These are phyloP conservation scores for Antechinus stuartii DNA, from an alignment of 2,113 vertebrate species.

Conservation along the genomic window DNA sequence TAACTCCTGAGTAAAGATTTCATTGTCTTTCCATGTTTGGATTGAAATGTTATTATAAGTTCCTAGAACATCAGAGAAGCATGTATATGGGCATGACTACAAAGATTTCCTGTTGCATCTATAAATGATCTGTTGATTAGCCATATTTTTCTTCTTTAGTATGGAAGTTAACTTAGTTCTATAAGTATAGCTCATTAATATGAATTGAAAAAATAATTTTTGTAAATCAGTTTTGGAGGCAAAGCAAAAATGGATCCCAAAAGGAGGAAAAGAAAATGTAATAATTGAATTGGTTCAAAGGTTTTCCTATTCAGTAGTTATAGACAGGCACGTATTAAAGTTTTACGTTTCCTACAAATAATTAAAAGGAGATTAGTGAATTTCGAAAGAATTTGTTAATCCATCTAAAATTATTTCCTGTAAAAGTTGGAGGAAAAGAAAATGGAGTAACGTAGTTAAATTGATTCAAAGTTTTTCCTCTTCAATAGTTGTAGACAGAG, in stretches of 20 bases:
- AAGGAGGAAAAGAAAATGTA: background rate
- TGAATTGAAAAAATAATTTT: background rate
- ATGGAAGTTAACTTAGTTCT: too few species aligned
- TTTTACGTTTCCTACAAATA: background rate
- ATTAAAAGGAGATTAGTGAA: background rate
- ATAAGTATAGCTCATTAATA: too few species aligned
- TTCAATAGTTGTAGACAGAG: background rate
- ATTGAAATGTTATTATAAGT: slow-evolving; percentile 10
- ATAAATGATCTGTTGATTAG: background rate
- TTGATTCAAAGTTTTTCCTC: background rate
- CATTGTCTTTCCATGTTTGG: background rate
- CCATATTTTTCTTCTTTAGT: too few species aligned
- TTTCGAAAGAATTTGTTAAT: background rate
- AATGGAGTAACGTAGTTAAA: background rate
- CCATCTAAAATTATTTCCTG: background rate
- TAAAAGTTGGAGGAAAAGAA: background rate
- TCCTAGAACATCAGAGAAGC: slow-evolving; percentile 22
- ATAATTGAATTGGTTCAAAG: background rate
- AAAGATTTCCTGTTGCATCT: background rate
- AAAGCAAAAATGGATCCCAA: background rate
- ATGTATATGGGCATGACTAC: background rate
- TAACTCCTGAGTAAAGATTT: slow-evolving; percentile 26
- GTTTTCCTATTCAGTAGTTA: background rate
- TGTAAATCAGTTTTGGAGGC: background rate
- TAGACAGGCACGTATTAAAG: background rate